These are phyloP conservation scores for Stylophora pistillata DNA, from an alignment of 64 coral and sea anemone species.

Conservation along the genomic window DNA sequence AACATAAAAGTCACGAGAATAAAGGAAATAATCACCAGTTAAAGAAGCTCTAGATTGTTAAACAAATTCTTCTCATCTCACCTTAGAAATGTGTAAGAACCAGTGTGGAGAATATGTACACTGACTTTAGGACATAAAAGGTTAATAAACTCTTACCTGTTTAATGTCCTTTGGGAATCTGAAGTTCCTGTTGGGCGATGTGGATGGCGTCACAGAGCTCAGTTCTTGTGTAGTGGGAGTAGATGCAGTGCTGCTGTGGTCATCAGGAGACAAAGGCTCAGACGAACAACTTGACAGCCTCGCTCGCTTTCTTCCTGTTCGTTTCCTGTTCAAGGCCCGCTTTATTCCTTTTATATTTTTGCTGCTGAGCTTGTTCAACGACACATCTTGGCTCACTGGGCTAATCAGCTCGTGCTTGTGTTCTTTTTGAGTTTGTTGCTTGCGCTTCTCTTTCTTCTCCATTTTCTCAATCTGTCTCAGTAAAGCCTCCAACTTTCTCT, in stretches of 20 bases:
- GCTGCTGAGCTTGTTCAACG: slow-evolving; percentile 23
- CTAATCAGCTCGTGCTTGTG: slow-evolving; percentile 48
- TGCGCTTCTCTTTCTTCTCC: slow-evolving; percentile 95
- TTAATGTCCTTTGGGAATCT: slow-evolving; percentile 68
- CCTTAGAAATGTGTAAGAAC: no score
- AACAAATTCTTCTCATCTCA: no score
- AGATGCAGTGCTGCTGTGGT: slow-evolving; percentile 89
- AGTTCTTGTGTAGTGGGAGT: slow-evolving; percentile 86
- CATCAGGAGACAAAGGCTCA: slow-evolving; percentile 92
- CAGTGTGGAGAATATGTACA: no score
- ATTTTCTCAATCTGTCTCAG: slow-evolving; percentile 88
- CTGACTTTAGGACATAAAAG: no score
- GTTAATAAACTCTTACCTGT: slow-evolving; percentile 5
- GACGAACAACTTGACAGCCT: slow-evolving; percentile 93
- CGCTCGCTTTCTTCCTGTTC: slow-evolving; percentile 66
- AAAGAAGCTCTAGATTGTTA: no score
- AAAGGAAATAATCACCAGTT: no score
- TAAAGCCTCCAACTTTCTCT: slow-evolving; percentile 91
- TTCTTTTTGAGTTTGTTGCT: slow-evolving; percentile 78
- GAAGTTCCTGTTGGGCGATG: slow-evolving; percentile 77
- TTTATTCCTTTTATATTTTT: slow-evolving; percentile 40
- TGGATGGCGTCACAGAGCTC: slow-evolving; percentile 54
- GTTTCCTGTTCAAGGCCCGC: slow-evolving; percentile 49
- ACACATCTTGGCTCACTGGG: slow-evolving; percentile 52
- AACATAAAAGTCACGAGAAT: no score